These are phyloP conservation scores for Steinernema feltiae DNA, from an alignment of 1,140 invertebrate species.

Conservation along the genomic window DNA sequence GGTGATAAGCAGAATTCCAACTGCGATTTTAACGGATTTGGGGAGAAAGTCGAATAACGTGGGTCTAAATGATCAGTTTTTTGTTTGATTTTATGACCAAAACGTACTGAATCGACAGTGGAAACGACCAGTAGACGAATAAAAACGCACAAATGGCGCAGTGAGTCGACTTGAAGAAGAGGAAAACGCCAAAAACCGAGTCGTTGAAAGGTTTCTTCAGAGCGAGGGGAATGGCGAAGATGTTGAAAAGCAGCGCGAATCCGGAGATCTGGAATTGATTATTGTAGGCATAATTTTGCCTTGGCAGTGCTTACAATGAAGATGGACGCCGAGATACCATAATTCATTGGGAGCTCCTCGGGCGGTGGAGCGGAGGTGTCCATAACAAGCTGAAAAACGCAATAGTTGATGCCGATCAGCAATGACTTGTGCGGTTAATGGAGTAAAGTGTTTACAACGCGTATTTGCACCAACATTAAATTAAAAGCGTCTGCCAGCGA, in stretches of 20 bases:
- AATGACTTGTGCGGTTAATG: too few species aligned
- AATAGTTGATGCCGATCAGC: too few species aligned
- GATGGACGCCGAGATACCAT: not conserved
- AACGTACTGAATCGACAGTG: not conserved
- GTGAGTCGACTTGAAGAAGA: not conserved
- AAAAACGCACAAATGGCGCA: not conserved
- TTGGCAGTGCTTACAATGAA: not conserved
- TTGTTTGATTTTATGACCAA: not conserved
- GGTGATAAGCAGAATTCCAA: not conserved
- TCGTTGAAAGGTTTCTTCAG: not conserved
- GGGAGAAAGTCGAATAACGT: not conserved
- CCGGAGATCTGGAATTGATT: not conserved
- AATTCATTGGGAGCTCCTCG: not conserved
- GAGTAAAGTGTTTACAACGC: too few species aligned
- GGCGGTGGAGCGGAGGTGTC: too few species aligned
- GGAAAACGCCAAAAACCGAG: constrained; percentile 4
- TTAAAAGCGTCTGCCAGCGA: too few species aligned
- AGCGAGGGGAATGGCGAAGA: not conserved
- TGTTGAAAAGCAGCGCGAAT: not conserved
- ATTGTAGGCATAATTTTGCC: not conserved
- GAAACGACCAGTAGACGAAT: not conserved
- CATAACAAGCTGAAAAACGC: too few species aligned
- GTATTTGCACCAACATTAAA: too few species aligned
- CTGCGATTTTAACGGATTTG: not conserved
- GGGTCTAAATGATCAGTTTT: not conserved